Percentiles rank a stretch among this genome's conserved stretches.
Evolutionary conservation across 2,797 vertebrate species (phyloP).

Genomic region (Sebastes paucispinis): DNA sequence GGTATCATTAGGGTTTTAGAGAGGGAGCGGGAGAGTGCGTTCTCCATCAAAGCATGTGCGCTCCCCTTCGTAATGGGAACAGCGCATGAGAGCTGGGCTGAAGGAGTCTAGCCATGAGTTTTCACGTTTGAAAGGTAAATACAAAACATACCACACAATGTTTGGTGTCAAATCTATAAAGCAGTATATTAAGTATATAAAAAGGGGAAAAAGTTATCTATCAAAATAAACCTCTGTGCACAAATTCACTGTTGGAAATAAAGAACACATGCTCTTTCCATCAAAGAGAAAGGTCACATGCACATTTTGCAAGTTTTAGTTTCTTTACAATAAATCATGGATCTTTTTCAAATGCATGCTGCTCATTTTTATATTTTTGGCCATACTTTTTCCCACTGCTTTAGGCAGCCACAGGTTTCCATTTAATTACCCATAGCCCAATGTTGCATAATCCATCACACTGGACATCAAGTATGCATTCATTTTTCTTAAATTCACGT

Average conservation of each 20-base stretch:
- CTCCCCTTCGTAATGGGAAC: slow-evolving; percentile 66
- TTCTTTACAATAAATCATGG: background rate
- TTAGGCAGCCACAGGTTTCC: background rate
- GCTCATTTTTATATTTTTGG: background rate
- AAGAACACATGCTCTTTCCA: background rate
- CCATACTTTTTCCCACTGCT: background rate
- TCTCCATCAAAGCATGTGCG: slow-evolving; percentile 66
- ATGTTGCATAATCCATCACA: background rate
- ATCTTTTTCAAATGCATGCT: background rate
- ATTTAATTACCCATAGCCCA: background rate
- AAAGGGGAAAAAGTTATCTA: background rate
- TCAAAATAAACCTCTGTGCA: background rate
- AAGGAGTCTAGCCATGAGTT: slow-evolving; percentile 36
- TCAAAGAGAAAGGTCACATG: background rate
- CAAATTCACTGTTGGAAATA: background rate
- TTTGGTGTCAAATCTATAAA: background rate
- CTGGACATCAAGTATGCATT: background rate
- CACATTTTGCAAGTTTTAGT: background rate
- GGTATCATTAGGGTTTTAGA: slow-evolving; percentile 71
- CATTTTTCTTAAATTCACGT: background rate
- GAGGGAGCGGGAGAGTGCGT: slow-evolving; percentile 44
- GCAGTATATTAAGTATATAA: background rate
- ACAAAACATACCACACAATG: slow-evolving; percentile 19
- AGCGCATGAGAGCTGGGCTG: slow-evolving; percentile 41
- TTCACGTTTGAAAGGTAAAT: slow-evolving; percentile 42